Evolutionary conservation across 2,113 vertebrate genomes (phyloP).

Genomic region (Lycaon pictus): DNA sequence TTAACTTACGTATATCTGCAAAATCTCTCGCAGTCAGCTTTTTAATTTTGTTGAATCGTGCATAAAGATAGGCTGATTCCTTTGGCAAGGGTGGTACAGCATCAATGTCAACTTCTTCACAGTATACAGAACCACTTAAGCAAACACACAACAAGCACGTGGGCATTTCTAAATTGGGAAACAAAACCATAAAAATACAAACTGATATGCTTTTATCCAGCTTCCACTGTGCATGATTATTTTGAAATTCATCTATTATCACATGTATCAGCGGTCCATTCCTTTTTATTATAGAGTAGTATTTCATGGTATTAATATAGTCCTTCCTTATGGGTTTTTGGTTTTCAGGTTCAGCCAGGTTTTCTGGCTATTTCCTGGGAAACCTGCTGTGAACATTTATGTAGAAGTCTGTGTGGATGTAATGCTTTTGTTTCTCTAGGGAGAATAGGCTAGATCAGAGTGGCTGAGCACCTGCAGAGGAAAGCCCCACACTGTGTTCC

Average conservation of each 20-base stretch:
- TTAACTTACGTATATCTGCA: constrained; percentile 92
- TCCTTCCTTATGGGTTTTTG: background rate
- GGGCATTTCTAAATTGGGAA: constrained; percentile 91
- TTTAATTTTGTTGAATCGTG: constrained; percentile 97
- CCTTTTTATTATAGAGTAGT: constrained; percentile 15
- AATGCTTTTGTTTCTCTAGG: background rate
- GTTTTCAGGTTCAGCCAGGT: background rate
- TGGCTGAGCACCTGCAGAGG: constrained; percentile 1
- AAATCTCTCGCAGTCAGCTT: constrained; percentile 95
- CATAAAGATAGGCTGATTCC: constrained; percentile 96
- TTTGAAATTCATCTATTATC: constrained; percentile 1
- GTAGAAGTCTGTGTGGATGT: background rate
- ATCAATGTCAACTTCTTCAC: constrained; percentile 95
- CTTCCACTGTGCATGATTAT: background rate
- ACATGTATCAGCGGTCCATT: background rate
- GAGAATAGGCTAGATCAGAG: background rate
- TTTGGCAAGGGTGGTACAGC: constrained; percentile 94
- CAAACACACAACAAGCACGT: constrained; percentile 97
- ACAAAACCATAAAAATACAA: constrained; percentile 19
- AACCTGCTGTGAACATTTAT: background rate
- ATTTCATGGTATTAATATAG: background rate
- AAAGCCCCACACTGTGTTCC: constrained; percentile 36
- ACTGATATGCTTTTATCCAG: background rate
- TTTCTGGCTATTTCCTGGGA: background rate
- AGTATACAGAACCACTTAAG: constrained; percentile 97